These are phyloP conservation scores for Deladenus siricidicola DNA, from an alignment of 2,888 invertebrate species.

Conservation along the genomic window DNA sequence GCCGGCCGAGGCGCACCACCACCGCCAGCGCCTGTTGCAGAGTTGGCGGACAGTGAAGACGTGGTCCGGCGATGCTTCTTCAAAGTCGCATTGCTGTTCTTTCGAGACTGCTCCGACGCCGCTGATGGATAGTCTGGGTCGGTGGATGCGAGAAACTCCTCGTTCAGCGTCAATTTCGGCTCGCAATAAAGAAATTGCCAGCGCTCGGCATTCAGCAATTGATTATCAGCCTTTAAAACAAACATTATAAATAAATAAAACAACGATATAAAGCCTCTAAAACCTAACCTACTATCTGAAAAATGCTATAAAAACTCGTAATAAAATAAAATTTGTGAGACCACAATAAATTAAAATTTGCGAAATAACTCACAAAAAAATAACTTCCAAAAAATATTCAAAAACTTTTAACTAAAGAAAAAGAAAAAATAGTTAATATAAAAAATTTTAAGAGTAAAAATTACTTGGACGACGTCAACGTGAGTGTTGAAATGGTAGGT, in stretches of 20 bases:
- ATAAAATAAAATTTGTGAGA: no score
- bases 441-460: no score
- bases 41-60: not conserved
- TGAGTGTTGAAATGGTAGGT: slow-evolving; percentile 63
- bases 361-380: no score
- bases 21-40: not conserved
- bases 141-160: slow-evolving; percentile 40
- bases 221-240: slow-evolving; percentile 66
- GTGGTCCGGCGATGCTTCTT: not conserved
- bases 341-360: no score
- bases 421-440: no score
- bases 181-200: slow-evolving; percentile 75
- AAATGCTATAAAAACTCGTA: not conserved
- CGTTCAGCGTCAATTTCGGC: slow-evolving; percentile 54
- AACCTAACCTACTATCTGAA: no score
- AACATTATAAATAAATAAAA: no score
- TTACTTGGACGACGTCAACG: slow-evolving; percentile 70
- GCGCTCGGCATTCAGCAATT: slow-evolving; percentile 74
- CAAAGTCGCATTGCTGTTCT: no score
- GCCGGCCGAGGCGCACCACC: slow-evolving; percentile 62
- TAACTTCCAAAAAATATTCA: no score
- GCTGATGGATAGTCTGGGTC: not conserved
- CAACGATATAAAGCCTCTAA: no score
- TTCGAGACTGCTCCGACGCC: not conserved
- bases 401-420: no score